A percentile compares a stretch with the other conserved stretches of the same genome.
Conservation (phyloP, 2,888 invertebrate species). For the Helleia helle region DNA sequence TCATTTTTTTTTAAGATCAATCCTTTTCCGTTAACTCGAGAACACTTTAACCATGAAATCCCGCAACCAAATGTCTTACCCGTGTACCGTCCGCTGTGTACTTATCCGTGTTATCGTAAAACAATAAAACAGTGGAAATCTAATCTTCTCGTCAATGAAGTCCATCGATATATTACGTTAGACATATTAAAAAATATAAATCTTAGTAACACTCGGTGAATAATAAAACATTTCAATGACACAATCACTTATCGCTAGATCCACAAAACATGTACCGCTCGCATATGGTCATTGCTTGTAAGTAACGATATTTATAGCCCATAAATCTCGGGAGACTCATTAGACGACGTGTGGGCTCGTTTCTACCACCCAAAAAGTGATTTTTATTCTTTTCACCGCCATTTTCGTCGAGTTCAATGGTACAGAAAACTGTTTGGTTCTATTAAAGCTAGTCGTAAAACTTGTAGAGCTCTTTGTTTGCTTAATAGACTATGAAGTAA, state of each 20-base stretch:
- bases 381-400: constrained; percentile 34
- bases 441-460: constrained; percentile 20
- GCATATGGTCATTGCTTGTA: constrained; percentile 42
- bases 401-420: constrained; percentile 33
- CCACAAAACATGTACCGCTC: constrained; percentile 18
- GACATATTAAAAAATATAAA: constrained; percentile 1
- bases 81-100: too few species aligned
- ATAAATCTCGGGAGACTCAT: constrained; percentile 58
- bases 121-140: neutral
- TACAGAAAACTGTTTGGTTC: constrained; percentile 19
- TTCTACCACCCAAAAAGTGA: constrained; percentile 40
- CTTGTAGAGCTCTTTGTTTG: constrained; percentile 15
- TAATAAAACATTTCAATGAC: constrained; percentile 3
- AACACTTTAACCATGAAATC: too few species aligned
- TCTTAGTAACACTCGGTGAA: constrained; percentile 5
- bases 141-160: neutral
- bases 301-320: constrained; percentile 58
- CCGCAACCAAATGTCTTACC: too few species aligned
- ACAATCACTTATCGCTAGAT: constrained; percentile 11
- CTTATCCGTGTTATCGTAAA: neutral
- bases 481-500: constrained; percentile 10
- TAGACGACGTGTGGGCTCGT: constrained; percentile 62
- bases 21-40: too few species aligned
- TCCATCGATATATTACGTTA: neutral
- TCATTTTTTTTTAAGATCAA: too few species aligned